Conservation (phyloP, 2,797 vertebrate species). For the Zalophus californianus region DNA sequence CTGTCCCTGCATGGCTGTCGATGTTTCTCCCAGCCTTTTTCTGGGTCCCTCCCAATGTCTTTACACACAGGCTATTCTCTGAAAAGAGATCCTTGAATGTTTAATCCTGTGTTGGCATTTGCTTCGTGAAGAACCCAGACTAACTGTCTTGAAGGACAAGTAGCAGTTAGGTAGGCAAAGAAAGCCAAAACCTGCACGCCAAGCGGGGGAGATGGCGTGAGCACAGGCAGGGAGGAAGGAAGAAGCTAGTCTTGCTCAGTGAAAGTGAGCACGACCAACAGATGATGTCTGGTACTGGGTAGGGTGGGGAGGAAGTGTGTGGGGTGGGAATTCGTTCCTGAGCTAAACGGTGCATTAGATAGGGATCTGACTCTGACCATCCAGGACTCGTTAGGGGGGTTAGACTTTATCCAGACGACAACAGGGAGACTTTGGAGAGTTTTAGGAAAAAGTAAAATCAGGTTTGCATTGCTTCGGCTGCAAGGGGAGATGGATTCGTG, state of each 20-base stretch:
- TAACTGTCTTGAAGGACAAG: not conserved
- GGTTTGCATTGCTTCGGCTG: no score
- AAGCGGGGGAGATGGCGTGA: not conserved
- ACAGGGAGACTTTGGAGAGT: not conserved
- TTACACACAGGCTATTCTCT: not conserved
- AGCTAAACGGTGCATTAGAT: not conserved
- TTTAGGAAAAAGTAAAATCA: not conserved
- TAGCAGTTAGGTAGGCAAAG: not conserved
- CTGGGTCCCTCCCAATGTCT: not conserved
- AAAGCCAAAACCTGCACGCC: not conserved
- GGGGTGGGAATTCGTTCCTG: not conserved
- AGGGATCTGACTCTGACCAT: no score
- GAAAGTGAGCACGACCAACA: not conserved
- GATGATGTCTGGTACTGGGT: rapidly evolving
- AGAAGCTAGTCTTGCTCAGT: not conserved
- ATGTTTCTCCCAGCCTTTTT: not conserved
- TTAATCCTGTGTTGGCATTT: not conserved
- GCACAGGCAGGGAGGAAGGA: not conserved
- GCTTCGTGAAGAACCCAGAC: not conserved
- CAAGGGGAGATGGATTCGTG: not conserved
- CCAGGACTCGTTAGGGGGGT: not conserved
- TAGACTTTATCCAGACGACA: not conserved
- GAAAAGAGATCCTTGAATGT: not conserved
- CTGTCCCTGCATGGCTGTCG: not conserved
- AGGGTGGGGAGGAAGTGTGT: rapidly evolving